Evolutionary conservation across 64 coral and sea anemone species (phyloP).

Genomic region (Porites australiensis): DNA sequence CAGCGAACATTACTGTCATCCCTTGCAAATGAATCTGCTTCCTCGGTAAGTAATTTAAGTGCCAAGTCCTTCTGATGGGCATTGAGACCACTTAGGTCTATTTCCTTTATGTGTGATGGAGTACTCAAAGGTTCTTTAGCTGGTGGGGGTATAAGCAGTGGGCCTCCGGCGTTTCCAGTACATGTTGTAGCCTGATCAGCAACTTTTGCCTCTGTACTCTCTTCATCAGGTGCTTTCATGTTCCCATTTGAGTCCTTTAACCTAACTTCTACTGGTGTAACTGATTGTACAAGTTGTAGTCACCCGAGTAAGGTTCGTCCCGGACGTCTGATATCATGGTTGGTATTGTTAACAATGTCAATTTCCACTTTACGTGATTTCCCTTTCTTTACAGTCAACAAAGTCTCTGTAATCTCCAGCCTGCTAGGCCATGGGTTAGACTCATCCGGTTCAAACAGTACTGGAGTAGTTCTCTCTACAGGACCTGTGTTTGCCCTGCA

Average conservation of each 20-base stretch:
- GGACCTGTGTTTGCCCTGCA: constrained; percentile 71
- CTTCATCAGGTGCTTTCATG: background rate
- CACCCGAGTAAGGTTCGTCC: constrained; percentile 46
- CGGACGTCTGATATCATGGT: constrained; percentile 64
- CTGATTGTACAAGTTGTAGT: constrained; percentile 68
- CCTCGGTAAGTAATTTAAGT: constrained; percentile 22
- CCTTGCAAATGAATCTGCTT: constrained; percentile 53
- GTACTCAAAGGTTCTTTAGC: constrained; percentile 23
- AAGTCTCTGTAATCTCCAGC: constrained; percentile 60
- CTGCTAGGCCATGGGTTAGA: constrained; percentile 62
- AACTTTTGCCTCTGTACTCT: background rate
- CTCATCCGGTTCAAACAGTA: constrained; percentile 73
- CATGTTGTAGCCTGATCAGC: background rate
- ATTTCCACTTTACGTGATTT: constrained; percentile 52
- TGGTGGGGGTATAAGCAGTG: too few relatives aligned
- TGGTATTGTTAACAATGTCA: constrained; percentile 55
- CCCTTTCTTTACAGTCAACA: constrained; percentile 66
- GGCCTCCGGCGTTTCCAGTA: constrained; percentile 24
- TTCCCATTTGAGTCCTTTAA: constrained; percentile 15
- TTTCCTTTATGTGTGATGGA: constrained; percentile 24
- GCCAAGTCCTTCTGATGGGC: constrained; percentile 21
- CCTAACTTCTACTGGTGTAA: constrained; percentile 64
- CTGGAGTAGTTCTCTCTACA: constrained; percentile 37
- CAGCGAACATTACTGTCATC: constrained; percentile 69
- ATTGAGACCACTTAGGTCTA: constrained; percentile 43